Conservation (phyloP, 2,888 invertebrate genomes). For the Microctonus brassicae region DNA sequence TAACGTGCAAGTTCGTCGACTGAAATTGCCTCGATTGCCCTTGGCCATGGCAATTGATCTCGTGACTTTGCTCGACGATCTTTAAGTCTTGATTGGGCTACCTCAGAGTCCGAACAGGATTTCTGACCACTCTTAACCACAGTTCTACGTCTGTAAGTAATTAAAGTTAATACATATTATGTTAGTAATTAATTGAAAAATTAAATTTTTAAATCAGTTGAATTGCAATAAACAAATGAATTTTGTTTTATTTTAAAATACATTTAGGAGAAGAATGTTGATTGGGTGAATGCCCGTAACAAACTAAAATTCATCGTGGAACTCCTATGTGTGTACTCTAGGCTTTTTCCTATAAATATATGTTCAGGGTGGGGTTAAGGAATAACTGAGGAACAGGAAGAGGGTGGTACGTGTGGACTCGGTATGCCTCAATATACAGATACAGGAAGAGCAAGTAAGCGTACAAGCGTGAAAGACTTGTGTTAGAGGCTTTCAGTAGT, state of each 20-base stretch:
- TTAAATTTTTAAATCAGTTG: neutral
- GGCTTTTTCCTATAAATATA: slow-evolving; percentile 1
- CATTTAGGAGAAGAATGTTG: slow-evolving; percentile 19
- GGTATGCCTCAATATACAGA: slow-evolving; percentile 55
- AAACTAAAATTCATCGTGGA: slow-evolving; percentile 50
- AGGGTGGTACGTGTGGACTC: slow-evolving; percentile 58
- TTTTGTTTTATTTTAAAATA: neutral
- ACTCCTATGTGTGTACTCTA: neutral
- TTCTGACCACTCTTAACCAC: slow-evolving; percentile 53
- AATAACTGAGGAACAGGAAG: slow-evolving; percentile 52
- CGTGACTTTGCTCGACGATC: slow-evolving; percentile 43
- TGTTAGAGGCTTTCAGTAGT: slow-evolving; percentile 49
- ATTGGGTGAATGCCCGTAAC: slow-evolving; percentile 47
- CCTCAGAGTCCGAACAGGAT: slow-evolving; percentile 67
- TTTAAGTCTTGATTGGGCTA: slow-evolving; percentile 54
- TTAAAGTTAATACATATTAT: neutral
- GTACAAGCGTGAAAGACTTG: neutral
- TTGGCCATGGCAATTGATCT: slow-evolving; percentile 59
- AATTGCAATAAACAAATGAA: neutral
- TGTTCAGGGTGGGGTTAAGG: slow-evolving; percentile 34
- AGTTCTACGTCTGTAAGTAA: slow-evolving; percentile 52
- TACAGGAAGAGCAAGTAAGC: neutral
- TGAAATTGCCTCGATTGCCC: slow-evolving; percentile 71
- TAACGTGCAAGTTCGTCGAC: slow-evolving; percentile 72
- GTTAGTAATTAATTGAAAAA: neutral